Percentiles rank a stretch among this genome's conserved stretches.
Evolutionary conservation across 2,113 vertebrate species (phyloP).

Genomic region (Dromaius novaehollandiae): DNA sequence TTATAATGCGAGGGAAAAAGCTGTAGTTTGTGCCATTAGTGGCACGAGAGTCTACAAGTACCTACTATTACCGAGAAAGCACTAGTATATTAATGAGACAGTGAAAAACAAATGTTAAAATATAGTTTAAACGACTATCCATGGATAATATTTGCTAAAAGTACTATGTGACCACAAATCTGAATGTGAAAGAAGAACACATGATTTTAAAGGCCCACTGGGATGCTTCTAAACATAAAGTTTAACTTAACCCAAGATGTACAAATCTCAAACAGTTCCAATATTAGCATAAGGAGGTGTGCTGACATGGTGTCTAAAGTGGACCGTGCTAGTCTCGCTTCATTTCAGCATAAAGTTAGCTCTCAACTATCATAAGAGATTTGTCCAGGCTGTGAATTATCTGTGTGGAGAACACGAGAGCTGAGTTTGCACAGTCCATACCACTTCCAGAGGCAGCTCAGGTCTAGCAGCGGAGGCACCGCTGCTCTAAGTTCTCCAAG

Average conservation of each 20-base stretch:
- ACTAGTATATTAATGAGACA: neutral
- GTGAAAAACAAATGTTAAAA: neutral
- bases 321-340: neutral
- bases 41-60: neutral
- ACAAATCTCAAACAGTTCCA: accelerated
- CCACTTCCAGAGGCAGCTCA: neutral
- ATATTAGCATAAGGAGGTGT: accelerated
- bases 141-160: neutral
- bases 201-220: neutral
- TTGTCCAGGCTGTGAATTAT: neutral
- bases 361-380: neutral
- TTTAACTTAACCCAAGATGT: neutral
- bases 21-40: neutral
- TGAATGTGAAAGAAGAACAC: neutral
- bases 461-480: neutral
- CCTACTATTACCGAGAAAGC: neutral
- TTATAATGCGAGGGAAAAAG: neutral
- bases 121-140: neutral
- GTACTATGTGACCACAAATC: neutral
- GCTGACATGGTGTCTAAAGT: neutral
- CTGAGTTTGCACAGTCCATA: neutral
- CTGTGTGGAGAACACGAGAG: neutral
- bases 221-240: neutral
- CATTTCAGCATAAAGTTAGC: neutral
- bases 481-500: neutral